phyloP scores from a whole-genome alignment of 2,888 invertebrate genomes.

The Amphipyra berbera region DNA sequence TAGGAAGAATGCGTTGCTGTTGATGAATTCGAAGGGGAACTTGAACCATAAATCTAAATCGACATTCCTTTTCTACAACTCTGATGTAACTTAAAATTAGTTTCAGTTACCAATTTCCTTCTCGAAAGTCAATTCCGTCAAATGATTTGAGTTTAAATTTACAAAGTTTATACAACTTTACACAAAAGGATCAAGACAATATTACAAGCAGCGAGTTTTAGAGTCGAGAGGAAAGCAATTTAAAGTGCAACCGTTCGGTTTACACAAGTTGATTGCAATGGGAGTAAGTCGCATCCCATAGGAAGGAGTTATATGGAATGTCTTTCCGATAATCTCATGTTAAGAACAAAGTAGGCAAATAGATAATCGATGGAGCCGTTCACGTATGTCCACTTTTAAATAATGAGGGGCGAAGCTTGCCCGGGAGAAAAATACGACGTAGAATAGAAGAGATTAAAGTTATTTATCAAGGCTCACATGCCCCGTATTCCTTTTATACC shows the following conservation, averaged over 20 bases:
- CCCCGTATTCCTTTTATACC: slow-evolving; percentile 7
- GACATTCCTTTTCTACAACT: slow-evolving; percentile 50
- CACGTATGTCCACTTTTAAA: slow-evolving; percentile 72
- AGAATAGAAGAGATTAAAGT: slow-evolving; percentile 54
- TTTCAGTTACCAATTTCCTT: slow-evolving; percentile 61
- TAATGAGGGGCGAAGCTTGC: slow-evolving; percentile 61
- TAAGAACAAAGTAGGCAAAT: slow-evolving; percentile 68
- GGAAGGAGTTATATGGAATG: slow-evolving; percentile 38
- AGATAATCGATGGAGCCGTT: slow-evolving; percentile 75
- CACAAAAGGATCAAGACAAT: slow-evolving; percentile 68
- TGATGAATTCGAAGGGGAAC: slow-evolving; percentile 31
- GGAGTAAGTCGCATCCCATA: slow-evolving; percentile 32
- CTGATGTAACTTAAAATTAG: slow-evolving; percentile 60
- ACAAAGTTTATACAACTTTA: slow-evolving; percentile 68
- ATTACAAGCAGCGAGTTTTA: slow-evolving; percentile 60
- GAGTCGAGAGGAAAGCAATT: slow-evolving; percentile 67
- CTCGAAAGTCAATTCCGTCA: slow-evolving; percentile 63
- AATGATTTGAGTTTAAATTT: slow-evolving; percentile 65
- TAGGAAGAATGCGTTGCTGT: slow-evolving; percentile 25
- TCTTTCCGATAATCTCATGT: slow-evolving; percentile 62
- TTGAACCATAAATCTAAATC: slow-evolving; percentile 52
- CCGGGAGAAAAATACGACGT: slow-evolving; percentile 50
- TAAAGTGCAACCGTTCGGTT: slow-evolving; percentile 66
- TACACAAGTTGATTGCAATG: slow-evolving; percentile 61
- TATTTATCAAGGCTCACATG: slow-evolving; percentile 46